Percentiles rank a stretch among this genome's conserved stretches.
Conservation (phyloP, 1,140 invertebrate genomes). For the Lycorma delicatula region DNA sequence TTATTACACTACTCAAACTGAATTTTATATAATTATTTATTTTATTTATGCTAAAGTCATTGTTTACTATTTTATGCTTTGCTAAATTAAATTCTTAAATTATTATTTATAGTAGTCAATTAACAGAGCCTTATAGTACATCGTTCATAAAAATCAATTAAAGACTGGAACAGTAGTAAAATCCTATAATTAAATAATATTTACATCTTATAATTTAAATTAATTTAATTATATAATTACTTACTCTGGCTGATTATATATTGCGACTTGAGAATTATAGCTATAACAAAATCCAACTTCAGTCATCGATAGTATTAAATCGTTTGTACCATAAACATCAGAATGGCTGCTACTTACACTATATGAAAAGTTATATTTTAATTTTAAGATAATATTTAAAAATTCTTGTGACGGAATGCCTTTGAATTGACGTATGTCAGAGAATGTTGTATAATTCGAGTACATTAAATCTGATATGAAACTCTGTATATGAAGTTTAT, state of each 20-base stretch:
- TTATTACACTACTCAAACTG: no score
- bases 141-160: no score
- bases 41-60: no score
- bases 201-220: no score
- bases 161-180: no score
- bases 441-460: conserved; percentile 48
- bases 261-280: conserved; percentile 51
- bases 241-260: conserved; percentile 51
- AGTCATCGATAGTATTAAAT: conserved; percentile 40
- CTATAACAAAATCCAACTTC: conserved; percentile 58
- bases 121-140: no score
- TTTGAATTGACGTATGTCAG: conserved; percentile 41
- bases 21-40: no score
- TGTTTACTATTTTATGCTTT: no score
- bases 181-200: no score
- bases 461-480: conserved; percentile 37
- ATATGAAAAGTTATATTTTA: conserved; percentile 17
- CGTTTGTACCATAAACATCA: not conserved
- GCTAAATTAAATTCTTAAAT: no score
- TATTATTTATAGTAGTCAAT: no score
- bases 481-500: not conserved
- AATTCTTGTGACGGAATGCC: conserved; percentile 44
- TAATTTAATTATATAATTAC: no score
- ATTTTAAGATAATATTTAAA: conserved; percentile 41
- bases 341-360: conserved; percentile 24